Base-by-base conservation (phyloP, 2,888 invertebrate species). In the Sipha maydis region DNA sequence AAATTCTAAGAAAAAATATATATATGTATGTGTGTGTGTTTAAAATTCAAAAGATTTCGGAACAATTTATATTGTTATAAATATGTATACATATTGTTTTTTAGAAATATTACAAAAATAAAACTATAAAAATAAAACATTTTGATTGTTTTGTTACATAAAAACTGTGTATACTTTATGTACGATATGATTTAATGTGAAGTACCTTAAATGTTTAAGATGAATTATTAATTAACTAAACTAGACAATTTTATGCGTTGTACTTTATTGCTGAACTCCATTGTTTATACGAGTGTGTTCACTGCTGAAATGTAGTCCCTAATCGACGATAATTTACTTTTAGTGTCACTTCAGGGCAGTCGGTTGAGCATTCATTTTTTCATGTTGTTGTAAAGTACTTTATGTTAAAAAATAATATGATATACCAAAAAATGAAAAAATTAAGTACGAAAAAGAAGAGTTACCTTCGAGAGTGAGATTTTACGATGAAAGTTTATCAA, bases 401-500 rank as follows among this genome's bases (percentile, higher is more conserved):
- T 80, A 73, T 25, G 86, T 86, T 38, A 80, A 71, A 77, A 85
- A 76, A 84, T 84, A 76, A 84, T 61, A 28, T 67, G 76, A 77
- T 61, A 71, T 34, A 21, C 34, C 28, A 19, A 79, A 79, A 41
- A 69, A 69, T 69, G n/a, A 69, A 69, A 69, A n/a, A 28, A 69
- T 17, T 11, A 69, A 69, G n/a, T 69, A 69, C 21, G 69, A 69
- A 48, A 80, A 86, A 86, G 28, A 8, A 56, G 28, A n/a, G 56
- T 25, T n/a, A 9, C 41, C 41, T 8, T 38, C 75, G 34, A 82
- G 76, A 88, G 80, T 69, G 82, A 82, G 73, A 82, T 88, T 88
- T 88, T 88, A 88, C 75, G 88, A 82, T 41, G 75, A 82, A 82
- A 88, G 80, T 88, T 82, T 82, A 80, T 82, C 75, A 80, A 67